Evolutionary conservation across 2,113 vertebrate species (phyloP).

Genomic region (Pangasianodon gigas): DNA sequence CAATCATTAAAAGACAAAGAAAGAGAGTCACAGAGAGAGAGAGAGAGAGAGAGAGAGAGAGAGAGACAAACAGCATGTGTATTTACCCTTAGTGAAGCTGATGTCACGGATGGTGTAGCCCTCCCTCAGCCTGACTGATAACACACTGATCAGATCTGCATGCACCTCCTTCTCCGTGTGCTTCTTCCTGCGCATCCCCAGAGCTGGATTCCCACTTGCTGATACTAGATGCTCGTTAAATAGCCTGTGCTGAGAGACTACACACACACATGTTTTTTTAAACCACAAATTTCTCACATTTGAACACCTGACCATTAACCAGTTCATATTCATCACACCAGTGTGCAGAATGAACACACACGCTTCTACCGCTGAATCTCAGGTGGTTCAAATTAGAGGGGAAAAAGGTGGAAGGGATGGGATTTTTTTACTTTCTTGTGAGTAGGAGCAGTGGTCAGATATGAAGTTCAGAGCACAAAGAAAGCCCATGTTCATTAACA

Average conservation of each 20-base stretch:
- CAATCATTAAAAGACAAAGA: not conserved
- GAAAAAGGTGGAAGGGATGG: not conserved
- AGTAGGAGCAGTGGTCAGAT: not conserved
- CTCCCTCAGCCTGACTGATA: conserved; percentile 92
- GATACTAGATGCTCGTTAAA: conserved; percentile 97
- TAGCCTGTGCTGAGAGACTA: conserved; percentile 92
- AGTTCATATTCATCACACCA: not conserved
- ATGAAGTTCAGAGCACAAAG: not conserved
- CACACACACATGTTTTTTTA: not conserved
- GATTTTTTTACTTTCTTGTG: not conserved
- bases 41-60: not conserved
- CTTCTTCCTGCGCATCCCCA: conserved; percentile 93
- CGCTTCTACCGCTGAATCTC: not conserved
- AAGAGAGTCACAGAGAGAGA: not conserved
- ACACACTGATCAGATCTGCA: conserved; percentile 88
- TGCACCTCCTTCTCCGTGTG: conserved; percentile 95
- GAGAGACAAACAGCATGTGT: not conserved
- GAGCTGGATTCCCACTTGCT: conserved; percentile 89
- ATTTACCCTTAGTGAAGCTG: conserved; percentile 88
- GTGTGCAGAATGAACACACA: not conserved
- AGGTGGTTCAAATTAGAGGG: not conserved
- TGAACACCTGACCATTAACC: not conserved
- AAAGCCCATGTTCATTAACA: not conserved
- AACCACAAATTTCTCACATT: not conserved
- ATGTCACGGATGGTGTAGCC: conserved; percentile 96